Percentiles rank a stretch among this genome's conserved stretches.
Conservation (phyloP, 1,140 invertebrate genomes). For the Achatina immaculata region DNA sequence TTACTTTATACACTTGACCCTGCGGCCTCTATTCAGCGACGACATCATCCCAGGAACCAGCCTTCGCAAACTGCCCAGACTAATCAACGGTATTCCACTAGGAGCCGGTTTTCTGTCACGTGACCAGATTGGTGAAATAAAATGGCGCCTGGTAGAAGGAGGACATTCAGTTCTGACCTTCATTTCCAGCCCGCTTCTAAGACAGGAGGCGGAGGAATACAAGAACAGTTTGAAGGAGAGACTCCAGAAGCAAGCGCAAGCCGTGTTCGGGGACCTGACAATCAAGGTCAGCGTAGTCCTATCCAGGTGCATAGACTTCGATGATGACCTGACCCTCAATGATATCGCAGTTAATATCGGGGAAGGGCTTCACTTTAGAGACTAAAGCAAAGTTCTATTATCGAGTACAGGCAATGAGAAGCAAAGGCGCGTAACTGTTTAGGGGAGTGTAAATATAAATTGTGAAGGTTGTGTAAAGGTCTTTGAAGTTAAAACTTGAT, state of each 20-base stretch:
- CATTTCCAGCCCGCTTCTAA: conserved; percentile 53
- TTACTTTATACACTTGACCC: conserved; percentile 56
- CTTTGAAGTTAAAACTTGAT: too few relatives aligned
- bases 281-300: conserved; percentile 57
- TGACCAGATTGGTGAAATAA: conserved; percentile 50
- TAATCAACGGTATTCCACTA: conserved; percentile 62
- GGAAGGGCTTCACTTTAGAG: conserved; percentile 59
- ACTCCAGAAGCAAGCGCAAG: conserved; percentile 51
- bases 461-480: too few relatives aligned
- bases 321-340: conserved; percentile 60
- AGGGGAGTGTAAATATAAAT: too few relatives aligned
- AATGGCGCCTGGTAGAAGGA: conserved; percentile 61
- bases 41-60: conserved; percentile 51
- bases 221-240: conserved; percentile 51
- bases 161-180: conserved; percentile 50
- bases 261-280: conserved; percentile 60
- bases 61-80: conserved; percentile 55
- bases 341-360: conserved; percentile 57
- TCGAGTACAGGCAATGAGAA: too few relatives aligned
- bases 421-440: too few relatives aligned
- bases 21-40: conserved; percentile 55
- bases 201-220: conserved; percentile 58
- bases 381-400: conserved; percentile 41
- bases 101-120: conserved; percentile 56
- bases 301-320: conserved; percentile 57